Percentiles rank a stretch among this genome's conserved stretches.
Conservation (phyloP, 2,888 invertebrate genomes). For the Schrankia costaestrigalis region DNA sequence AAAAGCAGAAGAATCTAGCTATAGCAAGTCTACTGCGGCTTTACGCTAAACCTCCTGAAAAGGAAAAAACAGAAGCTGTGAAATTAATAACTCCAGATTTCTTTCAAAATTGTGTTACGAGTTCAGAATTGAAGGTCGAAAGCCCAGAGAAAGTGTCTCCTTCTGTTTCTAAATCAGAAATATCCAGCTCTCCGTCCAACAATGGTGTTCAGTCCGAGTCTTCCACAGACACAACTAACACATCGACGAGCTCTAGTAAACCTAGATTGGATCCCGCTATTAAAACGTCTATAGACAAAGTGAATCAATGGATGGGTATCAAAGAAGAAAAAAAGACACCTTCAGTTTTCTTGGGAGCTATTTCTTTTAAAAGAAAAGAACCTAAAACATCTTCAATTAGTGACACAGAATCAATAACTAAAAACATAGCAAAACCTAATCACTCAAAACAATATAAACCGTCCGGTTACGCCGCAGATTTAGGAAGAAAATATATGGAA, state of each 20-base stretch:
- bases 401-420: slow-evolving; percentile 2
- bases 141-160: neutral
- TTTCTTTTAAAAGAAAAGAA: slow-evolving; percentile 42
- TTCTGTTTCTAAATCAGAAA: too few relatives aligned
- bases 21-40: slow-evolving; percentile 52
- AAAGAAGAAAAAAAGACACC: slow-evolving; percentile 15
- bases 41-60: slow-evolving; percentile 25
- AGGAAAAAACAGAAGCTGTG: slow-evolving; percentile 13
- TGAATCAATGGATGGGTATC: slow-evolving; percentile 40
- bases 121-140: neutral
- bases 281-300: slow-evolving; percentile 43
- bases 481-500: slow-evolving; percentile 34
- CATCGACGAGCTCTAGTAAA: too few relatives aligned
- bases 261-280: slow-evolving; percentile 29
- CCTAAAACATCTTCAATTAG: slow-evolving; percentile 4
- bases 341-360: slow-evolving; percentile 21
- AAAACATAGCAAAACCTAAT: slow-evolving; percentile 7
- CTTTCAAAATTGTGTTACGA: slow-evolving; percentile 24
- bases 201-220: too few relatives aligned
- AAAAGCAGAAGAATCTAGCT: slow-evolving; percentile 51
- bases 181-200: too few relatives aligned
- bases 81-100: slow-evolving; percentile 50
- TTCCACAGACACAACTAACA: too few relatives aligned
- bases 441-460: slow-evolving; percentile 29
- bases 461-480: slow-evolving; percentile 35